Conservation (phyloP, 2,113 vertebrate species). For the Hippocampus abdominalis region DNA sequence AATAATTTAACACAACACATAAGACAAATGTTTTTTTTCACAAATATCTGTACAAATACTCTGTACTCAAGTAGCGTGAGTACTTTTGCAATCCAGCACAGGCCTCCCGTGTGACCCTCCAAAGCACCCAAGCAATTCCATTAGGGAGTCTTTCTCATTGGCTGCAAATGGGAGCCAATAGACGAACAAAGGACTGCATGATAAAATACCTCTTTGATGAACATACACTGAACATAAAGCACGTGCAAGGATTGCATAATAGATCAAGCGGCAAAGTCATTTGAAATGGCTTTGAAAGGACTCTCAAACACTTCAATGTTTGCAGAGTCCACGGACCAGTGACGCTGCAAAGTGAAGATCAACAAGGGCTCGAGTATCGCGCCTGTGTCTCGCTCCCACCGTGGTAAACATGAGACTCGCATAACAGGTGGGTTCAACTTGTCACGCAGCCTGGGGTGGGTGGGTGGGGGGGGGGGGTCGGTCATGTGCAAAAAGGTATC, state of each 20-base stretch:
- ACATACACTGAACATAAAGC: slow-evolving; percentile 6
- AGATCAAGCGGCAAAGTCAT: no score
- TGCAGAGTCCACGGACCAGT: neutral
- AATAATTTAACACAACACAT: no score
- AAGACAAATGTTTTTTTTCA: no score
- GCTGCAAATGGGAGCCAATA: slow-evolving; percentile 39
- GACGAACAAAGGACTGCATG: slow-evolving; percentile 5
- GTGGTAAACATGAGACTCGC: slow-evolving; percentile 59
- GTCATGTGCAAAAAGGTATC: slow-evolving; percentile 42
- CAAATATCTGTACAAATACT: neutral
- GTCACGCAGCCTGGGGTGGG: slow-evolving; percentile 6
- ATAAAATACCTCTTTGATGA: slow-evolving; percentile 9
- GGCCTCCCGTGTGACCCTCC: no score
- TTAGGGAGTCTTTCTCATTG: slow-evolving; percentile 45
- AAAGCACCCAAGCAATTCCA: slow-evolving; percentile 35
- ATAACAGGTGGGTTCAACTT: slow-evolving; percentile 45
- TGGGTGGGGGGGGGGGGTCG: neutral
- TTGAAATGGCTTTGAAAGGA: neutral
- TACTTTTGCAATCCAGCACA: neutral
- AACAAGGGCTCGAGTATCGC: slow-evolving; percentile 63
- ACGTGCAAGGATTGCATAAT: neutral
- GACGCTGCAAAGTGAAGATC: slow-evolving; percentile 25
- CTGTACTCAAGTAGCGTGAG: neutral
- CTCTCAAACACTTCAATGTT: neutral
- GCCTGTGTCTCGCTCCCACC: neutral